Evolutionary conservation across 2,888 invertebrate genomes (phyloP).

Genomic region (Ernsta delagoae): DNA sequence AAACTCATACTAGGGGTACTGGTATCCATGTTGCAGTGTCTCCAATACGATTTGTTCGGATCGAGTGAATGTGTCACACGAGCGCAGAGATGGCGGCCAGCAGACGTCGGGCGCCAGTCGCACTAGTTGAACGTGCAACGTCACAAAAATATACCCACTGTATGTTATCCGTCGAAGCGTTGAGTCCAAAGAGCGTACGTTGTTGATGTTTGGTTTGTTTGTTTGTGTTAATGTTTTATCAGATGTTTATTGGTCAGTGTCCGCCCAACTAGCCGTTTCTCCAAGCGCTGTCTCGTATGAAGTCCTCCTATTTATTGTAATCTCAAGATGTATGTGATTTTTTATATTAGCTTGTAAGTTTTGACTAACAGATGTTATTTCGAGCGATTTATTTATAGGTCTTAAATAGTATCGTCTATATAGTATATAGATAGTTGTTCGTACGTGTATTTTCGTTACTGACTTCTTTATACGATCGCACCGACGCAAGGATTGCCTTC

Average conservation of each 20-base stretch:
- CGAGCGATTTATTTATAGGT: conserved; percentile 36
- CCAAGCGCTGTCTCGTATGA: conserved; percentile 73
- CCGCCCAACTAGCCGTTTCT: conserved; percentile 72
- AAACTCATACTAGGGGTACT: no score
- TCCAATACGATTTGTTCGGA: conserved; percentile 6
- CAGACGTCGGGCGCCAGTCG: conserved; percentile 4
- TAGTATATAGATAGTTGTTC: conserved; percentile 28
- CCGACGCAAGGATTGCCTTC: conserved; percentile 64
- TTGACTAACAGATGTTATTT: conserved; percentile 60
- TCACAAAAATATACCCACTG: conserved; percentile 60
- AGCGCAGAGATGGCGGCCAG: neutral
- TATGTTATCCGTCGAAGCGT: conserved; percentile 53
- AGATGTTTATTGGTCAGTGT: conserved; percentile 59
- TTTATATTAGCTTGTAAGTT: conserved; percentile 72
- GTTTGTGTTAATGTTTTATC: conserved; percentile 55
- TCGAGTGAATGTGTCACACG: neutral
- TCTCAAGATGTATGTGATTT: conserved; percentile 81
- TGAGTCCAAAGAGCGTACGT: conserved; percentile 76
- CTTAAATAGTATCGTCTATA: conserved; percentile 12
- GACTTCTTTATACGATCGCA: conserved; percentile 30
- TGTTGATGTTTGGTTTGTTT: conserved; percentile 59
- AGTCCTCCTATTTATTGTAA: conserved; percentile 78
- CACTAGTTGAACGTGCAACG: conserved; percentile 66
- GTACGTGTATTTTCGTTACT: conserved; percentile 27
- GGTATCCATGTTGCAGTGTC: conserved; percentile 12